phyloP scores from a whole-genome alignment of 2,113 vertebrate species.

The Eupsittula cactorum region DNA sequence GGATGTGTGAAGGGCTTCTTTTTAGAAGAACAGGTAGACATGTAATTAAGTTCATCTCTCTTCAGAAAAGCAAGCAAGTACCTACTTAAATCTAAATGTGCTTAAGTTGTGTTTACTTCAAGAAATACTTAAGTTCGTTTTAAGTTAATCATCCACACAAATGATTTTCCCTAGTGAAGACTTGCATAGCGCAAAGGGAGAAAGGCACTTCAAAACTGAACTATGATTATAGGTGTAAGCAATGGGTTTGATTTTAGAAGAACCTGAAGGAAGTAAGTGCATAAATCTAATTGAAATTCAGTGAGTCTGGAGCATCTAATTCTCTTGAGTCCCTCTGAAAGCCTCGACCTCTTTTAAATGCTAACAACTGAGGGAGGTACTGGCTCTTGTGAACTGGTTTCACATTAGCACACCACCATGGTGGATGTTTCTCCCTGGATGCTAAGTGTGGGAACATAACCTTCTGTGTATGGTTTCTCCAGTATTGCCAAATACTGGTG shows the following conservation, averaged over 20 bases:
- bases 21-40: not conserved
- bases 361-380: not conserved
- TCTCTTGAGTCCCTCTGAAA: conserved; percentile 18
- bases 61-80: conserved; percentile 16
- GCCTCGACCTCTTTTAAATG: conserved; percentile 1
- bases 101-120: conserved; percentile 45
- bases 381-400: not conserved
- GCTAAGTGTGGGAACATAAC: not conserved
- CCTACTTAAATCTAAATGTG: conserved; percentile 23
- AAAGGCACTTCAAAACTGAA: not conserved
- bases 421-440: not conserved
- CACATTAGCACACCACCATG: not conserved
- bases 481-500: not conserved
- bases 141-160: conserved; percentile 11
- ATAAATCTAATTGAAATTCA: conserved; percentile 39
- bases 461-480: not conserved
- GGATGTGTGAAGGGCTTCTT: not conserved
- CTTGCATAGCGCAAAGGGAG: not conserved
- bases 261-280: not conserved
- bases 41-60: conserved; percentile 29
- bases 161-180: not conserved
- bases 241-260: not conserved
- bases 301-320: not conserved
- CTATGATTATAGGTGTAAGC: conserved; percentile 15
- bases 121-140: conserved; percentile 25